Percentiles rank a stretch among this genome's conserved stretches.
phyloP scores from a whole-genome alignment of 2,888 invertebrate genomes.

The Axea sp. region DNA sequence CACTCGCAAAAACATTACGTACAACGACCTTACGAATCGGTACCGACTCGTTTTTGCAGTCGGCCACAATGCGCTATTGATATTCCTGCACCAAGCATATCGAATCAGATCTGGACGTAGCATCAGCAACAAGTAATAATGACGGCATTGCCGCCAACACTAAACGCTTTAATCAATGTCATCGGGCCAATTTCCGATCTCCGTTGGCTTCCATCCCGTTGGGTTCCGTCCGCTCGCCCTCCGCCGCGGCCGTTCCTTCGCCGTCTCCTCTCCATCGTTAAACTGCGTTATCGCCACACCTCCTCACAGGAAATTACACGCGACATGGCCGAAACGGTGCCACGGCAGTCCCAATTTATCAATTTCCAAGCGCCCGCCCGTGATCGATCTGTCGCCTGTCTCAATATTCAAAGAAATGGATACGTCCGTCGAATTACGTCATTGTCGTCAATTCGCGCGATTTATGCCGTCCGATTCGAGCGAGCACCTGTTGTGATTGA shows the following conservation, averaged over 20 bases:
- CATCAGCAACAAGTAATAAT: slow-evolving; percentile 77
- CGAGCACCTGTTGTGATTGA: slow-evolving; percentile 41
- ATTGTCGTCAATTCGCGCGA: slow-evolving; percentile 21
- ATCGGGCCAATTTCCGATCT: slow-evolving; percentile 79
- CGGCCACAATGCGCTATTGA: slow-evolving; percentile 38
- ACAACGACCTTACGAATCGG: no score
- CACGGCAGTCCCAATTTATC: slow-evolving; percentile 79
- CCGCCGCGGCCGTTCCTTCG: slow-evolving; percentile 63
- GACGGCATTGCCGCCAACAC: slow-evolving; percentile 73
- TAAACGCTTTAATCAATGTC: slow-evolving; percentile 79
- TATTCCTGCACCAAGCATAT: slow-evolving; percentile 38
- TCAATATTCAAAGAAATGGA: slow-evolving; percentile 55
- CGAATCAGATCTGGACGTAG: slow-evolving; percentile 63
- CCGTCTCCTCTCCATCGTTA: slow-evolving; percentile 58
- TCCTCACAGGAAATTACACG: slow-evolving; percentile 78
- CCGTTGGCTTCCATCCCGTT: slow-evolving; percentile 72
- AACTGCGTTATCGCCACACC: slow-evolving; percentile 67
- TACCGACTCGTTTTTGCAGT: slow-evolving; percentile 25
- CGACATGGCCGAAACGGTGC: slow-evolving; percentile 75
- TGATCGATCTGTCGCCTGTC: slow-evolving; percentile 62
- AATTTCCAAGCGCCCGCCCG: slow-evolving; percentile 70
- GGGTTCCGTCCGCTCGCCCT: slow-evolving; percentile 64
- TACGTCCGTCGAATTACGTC: slow-evolving; percentile 53
- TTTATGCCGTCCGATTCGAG: slow-evolving; percentile 34
- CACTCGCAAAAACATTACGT: no score